Evolutionary conservation across 2,888 invertebrate species (phyloP), one percentile per base, ranked within the genome.

Genomic region (Ormyrus labotus): DNA sequence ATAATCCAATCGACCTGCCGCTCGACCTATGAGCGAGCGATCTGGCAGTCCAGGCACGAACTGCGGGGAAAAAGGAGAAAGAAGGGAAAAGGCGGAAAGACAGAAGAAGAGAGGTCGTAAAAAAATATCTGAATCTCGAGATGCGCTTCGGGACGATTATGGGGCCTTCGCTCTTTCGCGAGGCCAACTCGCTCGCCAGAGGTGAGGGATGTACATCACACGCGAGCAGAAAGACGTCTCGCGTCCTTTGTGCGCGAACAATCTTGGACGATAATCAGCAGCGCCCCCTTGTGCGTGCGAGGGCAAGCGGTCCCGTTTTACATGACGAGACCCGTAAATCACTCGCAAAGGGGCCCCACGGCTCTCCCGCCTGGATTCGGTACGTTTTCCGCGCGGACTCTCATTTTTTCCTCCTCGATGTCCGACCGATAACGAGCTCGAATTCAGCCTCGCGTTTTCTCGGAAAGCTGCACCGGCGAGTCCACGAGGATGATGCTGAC

Each of bases 211-310:
- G 50, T 58, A 67, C 63, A 61, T 8, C 53, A n/a, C 45, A 58
- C 19, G 47, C 13, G 45, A 13, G 11, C 57, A 55, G 19, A 68
- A 68, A 55, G 63, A 10, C 61, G 11, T 63, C 10, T 11, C n/a
- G n/a, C 47, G 53, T 84, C 83, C 87, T 87, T 88, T 87, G 88
- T 87, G 48, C 55, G 86, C 85, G 85, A 85, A 86, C 87, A 88
- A 90, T 90, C 89, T 89, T 85, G 84, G 85, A 86, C 85, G 89
- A 90, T 90, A 90, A 90, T 90, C 90, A 90, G 34, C 34, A 34
- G 89, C 84, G 86, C 85, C 84, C 87, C 87, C 88, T 87, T 87
- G 87, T 88, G 58, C 72, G 72, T 57, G 73, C 48, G 71, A 68
- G 84, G 82, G 84, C 84, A 85, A 84, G 85, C 88, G 87, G 87